Conservation (phyloP, 2,888 invertebrate species). For the Prionchulus punctatus region DNA sequence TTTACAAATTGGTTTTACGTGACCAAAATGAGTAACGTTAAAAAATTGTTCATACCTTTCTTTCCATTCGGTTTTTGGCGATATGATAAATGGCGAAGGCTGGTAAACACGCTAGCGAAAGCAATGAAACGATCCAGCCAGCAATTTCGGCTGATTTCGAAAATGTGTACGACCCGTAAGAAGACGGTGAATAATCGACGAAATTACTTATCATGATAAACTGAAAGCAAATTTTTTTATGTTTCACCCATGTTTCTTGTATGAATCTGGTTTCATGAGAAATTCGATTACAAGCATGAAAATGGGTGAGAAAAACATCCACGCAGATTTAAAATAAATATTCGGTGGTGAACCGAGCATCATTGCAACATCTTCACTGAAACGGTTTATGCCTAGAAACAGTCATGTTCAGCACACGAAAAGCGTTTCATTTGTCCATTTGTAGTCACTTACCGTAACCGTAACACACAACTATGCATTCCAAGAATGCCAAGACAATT, state of each 20-base stretch:
- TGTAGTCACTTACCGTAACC: conserved; percentile 13
- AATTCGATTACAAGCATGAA: neutral
- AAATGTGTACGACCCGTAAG: neutral
- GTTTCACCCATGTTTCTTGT: neutral
- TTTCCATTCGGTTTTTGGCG: too few relatives aligned
- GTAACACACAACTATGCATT: conserved; percentile 9
- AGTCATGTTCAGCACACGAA: too few relatives aligned
- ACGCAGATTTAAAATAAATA: conserved; percentile 6
- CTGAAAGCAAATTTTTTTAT: neutral
- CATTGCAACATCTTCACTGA: conserved; percentile 11
- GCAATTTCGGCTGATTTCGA: neutral
- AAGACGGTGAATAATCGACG: neutral
- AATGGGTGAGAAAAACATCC: neutral
- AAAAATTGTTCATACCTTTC: too few relatives aligned
- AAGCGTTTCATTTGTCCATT: too few relatives aligned
- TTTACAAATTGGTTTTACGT: too few relatives aligned
- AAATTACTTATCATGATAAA: neutral
- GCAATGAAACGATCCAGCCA: too few relatives aligned
- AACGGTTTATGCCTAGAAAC: conserved; percentile 9
- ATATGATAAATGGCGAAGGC: too few relatives aligned
- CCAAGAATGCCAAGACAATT: conserved; percentile 11
- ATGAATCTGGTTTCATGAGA: neutral
- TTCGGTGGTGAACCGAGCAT: conserved; percentile 11
- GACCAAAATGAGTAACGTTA: too few relatives aligned
- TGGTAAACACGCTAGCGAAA: too few relatives aligned